Evolutionary conservation across 2,113 vertebrate genomes (phyloP).

Genomic region (Ceyx cyanopectus): DNA sequence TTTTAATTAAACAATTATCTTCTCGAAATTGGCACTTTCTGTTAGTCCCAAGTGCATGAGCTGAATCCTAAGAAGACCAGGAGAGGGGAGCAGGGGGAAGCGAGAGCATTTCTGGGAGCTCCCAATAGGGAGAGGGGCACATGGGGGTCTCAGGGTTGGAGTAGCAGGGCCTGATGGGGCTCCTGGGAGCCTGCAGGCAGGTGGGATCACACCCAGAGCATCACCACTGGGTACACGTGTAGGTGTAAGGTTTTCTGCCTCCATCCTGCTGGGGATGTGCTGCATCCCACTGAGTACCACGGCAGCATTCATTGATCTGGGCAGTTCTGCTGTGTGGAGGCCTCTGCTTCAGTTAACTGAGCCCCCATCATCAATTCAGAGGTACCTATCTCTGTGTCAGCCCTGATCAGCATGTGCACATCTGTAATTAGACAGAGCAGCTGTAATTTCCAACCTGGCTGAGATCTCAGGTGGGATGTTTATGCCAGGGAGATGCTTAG

Average conservation of each 20-base stretch:
- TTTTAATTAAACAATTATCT: constrained; percentile 71
- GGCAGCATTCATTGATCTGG: fast-evolving
- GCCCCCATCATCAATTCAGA: background rate
- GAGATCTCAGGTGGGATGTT: constrained; percentile 43
- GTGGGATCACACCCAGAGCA: background rate
- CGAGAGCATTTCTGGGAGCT: background rate
- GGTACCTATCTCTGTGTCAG: constrained; percentile 5
- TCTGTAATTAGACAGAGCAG: constrained; percentile 59
- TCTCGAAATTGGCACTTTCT: background rate
- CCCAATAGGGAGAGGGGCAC: background rate
- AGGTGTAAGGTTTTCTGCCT: background rate
- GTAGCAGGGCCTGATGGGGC: background rate
- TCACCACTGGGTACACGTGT: background rate
- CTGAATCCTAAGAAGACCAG: background rate
- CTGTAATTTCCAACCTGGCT: constrained; percentile 51
- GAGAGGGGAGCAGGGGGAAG: background rate
- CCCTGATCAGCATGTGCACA: background rate
- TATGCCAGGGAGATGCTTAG: constrained; percentile 24
- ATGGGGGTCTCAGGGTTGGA: background rate
- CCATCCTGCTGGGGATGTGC: background rate
- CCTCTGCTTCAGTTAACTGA: background rate
- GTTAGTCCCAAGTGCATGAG: background rate
- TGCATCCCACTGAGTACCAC: background rate
- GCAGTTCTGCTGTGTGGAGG: background rate
- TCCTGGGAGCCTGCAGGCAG: background rate